Conservation (phyloP, 2,888 invertebrate species). For the Mythimna albipuncta region DNA sequence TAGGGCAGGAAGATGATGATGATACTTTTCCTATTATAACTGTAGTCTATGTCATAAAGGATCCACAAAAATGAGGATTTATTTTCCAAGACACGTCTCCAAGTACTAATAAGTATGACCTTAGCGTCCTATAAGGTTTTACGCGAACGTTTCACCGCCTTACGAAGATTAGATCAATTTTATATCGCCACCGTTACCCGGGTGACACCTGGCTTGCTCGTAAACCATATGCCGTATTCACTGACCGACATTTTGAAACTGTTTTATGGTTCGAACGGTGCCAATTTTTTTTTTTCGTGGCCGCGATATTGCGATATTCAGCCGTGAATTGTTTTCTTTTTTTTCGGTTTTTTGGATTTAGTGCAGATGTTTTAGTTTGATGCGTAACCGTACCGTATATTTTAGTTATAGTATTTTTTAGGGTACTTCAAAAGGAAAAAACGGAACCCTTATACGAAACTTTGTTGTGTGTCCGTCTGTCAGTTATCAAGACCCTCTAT, state of each 20-base stretch:
- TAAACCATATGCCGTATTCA: constrained; percentile 68
- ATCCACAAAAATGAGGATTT: constrained; percentile 7
- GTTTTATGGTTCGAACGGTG: constrained; percentile 62
- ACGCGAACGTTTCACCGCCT: constrained; percentile 57
- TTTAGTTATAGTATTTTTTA: background rate
- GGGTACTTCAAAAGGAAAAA: too few relatives aligned
- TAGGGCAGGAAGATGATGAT: too few relatives aligned
- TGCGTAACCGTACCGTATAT: background rate
- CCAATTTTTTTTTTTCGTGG: constrained; percentile 57
- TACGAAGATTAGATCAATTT: constrained; percentile 68
- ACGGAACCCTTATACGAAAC: too few relatives aligned
- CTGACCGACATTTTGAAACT: constrained; percentile 74
- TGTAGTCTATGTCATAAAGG: background rate
- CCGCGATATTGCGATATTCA: constrained; percentile 51
- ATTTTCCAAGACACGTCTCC: constrained; percentile 37
- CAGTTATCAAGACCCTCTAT: too few relatives aligned
- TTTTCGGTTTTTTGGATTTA: constrained; percentile 24
- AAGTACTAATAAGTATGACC: constrained; percentile 51
- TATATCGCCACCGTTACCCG: constrained; percentile 62
- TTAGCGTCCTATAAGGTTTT: constrained; percentile 55
- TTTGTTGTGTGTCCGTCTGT: too few relatives aligned
- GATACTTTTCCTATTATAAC: background rate
- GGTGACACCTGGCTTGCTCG: constrained; percentile 60
- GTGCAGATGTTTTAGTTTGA: constrained; percentile 29
- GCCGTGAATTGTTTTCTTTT: constrained; percentile 34